Percentiles rank a stretch among this genome's conserved stretches.
Conservation (phyloP, 2,113 vertebrate species). For the Syngnathoides biaculeatus region DNA sequence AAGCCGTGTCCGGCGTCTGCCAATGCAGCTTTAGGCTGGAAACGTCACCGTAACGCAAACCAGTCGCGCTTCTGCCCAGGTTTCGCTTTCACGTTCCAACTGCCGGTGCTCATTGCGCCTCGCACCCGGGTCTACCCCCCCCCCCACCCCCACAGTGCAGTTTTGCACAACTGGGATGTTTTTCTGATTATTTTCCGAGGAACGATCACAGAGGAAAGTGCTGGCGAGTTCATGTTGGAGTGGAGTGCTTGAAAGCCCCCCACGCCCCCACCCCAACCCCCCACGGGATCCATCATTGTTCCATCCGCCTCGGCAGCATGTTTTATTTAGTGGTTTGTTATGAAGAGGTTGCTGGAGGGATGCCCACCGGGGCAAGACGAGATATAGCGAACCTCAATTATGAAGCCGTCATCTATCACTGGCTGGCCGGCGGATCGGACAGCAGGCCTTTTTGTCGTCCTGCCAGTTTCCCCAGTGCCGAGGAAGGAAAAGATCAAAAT, state of each 20-base stretch:
- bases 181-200: conserved; percentile 10
- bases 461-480: background rate
- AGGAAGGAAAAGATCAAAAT: background rate
- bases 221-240: conserved; percentile 24
- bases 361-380: conserved; percentile 14
- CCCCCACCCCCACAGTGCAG: too few relatives aligned
- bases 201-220: conserved; percentile 28
- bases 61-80: conserved; percentile 43
- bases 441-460: background rate
- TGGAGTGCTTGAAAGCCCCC: conserved; percentile 45
- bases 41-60: conserved; percentile 47
- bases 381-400: conserved; percentile 14
- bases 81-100: conserved; percentile 41
- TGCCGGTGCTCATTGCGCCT: conserved; percentile 32
- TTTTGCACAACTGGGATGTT: background rate
- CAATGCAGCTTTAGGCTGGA: conserved; percentile 30
- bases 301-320: conserved; percentile 29
- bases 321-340: conserved; percentile 41
- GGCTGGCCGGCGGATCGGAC: conserved; percentile 6
- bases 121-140: background rate
- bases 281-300: conserved; percentile 37
- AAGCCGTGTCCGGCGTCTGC: conserved; percentile 40
- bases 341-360: conserved; percentile 20
- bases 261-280: conserved; percentile 10
- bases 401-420: conserved; percentile 23